A percentile compares a stretch with the other conserved stretches of the same genome.
These are phyloP conservation scores for Lasioglossum morio DNA, from an alignment of 2,888 invertebrate genomes.

Conservation along the genomic window DNA sequence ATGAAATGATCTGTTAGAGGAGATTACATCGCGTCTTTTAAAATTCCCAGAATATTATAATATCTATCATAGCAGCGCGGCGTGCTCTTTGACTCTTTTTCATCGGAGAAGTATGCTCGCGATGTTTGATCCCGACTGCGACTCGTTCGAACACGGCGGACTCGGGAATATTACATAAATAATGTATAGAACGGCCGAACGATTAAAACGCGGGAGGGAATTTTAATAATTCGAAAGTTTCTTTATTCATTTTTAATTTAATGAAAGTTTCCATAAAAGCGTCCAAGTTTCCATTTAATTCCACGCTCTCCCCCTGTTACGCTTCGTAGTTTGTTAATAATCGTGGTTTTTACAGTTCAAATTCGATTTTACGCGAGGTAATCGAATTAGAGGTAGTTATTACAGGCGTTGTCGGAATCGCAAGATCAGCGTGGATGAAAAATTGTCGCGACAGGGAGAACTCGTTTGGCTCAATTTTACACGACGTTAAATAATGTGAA, in stretches of 20 bases:
- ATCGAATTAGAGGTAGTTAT: neutral
- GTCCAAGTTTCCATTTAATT: neutral
- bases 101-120: neutral
- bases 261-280: neutral
- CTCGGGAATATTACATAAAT: neutral
- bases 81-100: neutral
- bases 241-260: conserved; percentile 5
- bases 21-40: conserved; percentile 28
- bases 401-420: neutral
- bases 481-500: neutral
- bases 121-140: neutral
- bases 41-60: conserved; percentile 25
- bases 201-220: neutral
- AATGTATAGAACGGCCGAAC: neutral
- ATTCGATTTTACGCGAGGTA: neutral
- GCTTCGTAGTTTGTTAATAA: neutral
- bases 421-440: neutral
- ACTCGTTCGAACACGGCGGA: neutral
- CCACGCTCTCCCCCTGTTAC: neutral
- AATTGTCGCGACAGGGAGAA: neutral
- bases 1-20: neutral
- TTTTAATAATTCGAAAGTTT: neutral
- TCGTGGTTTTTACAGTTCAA: neutral
- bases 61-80: neutral
- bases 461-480: neutral